Percentiles rank a stretch among this genome's conserved stretches.
Evolutionary conservation across 2,113 vertebrate genomes (phyloP).

Genomic region (Madoqua kirkii): DNA sequence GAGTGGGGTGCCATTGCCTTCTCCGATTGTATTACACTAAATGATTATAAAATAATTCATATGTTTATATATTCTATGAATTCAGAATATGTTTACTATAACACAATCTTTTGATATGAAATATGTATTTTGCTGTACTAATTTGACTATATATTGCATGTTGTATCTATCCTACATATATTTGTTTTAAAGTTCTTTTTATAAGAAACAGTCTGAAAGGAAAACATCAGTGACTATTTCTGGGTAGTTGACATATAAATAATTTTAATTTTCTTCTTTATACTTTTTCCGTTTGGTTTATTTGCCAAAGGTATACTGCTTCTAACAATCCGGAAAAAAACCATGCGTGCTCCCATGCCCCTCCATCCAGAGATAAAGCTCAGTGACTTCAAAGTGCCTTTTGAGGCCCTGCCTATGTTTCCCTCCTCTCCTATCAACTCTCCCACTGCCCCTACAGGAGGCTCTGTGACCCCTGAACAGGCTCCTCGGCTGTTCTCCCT

Average conservation of each 20-base stretch:
- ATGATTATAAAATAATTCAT: not conserved
- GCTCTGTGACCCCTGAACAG: not conserved
- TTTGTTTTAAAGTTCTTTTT: not conserved
- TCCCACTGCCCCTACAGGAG: rapidly evolving
- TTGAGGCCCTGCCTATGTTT: too few species aligned
- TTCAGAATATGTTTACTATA: not conserved
- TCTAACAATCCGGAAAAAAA: not conserved
- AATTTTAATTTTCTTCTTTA: conserved; percentile 26
- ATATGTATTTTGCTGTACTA: not conserved
- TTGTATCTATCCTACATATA: not conserved
- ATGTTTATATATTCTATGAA: not conserved
- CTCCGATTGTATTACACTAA: not conserved
- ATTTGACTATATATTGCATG: not conserved
- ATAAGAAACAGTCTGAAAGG: not conserved
- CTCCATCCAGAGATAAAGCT: not conserved
- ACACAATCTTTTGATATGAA: not conserved
- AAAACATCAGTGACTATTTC: not conserved
- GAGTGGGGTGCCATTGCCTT: too few species aligned
- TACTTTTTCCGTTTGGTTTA: not conserved
- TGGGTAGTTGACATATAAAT: not conserved
- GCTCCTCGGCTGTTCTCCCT: not conserved
- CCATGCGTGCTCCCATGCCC: rapidly evolving
- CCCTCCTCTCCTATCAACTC: not conserved
- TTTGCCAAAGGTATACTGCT: not conserved
- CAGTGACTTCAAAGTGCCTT: rapidly evolving